These are phyloP conservation scores for Colletes latitarsis DNA, from an alignment of 1,140 invertebrate species.

Conservation along the genomic window DNA sequence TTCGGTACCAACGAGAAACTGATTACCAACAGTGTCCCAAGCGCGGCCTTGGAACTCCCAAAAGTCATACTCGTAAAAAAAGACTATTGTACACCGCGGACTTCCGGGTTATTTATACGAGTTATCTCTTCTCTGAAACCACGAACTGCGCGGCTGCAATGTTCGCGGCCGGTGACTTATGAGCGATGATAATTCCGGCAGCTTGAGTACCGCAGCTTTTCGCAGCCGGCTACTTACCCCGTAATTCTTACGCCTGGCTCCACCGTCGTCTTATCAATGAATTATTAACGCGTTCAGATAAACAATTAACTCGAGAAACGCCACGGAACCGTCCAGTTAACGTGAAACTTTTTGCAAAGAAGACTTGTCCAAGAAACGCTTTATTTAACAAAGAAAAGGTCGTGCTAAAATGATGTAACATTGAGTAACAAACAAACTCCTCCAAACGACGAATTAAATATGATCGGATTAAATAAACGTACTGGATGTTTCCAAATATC, in stretches of 20 bases:
- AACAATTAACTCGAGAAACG: slow-evolving; percentile 44
- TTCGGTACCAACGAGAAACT: slow-evolving; percentile 65
- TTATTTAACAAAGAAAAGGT: not conserved
- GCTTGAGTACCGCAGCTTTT: slow-evolving; percentile 56
- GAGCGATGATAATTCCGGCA: slow-evolving; percentile 66
- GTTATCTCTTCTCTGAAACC: slow-evolving; percentile 67
- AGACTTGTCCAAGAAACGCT: not conserved
- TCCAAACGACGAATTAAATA: too few relatives aligned
- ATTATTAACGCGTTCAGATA: slow-evolving; percentile 33
- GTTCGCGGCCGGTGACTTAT: slow-evolving; percentile 60
- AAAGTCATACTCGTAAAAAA: slow-evolving; percentile 67
- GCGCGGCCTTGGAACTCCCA: slow-evolving; percentile 66
- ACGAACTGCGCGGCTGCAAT: slow-evolving; percentile 53
- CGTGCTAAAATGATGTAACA: too few relatives aligned
- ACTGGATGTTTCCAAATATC: too few relatives aligned
- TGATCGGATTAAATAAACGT: too few relatives aligned
- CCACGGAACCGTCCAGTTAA: not conserved
- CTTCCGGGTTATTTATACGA: slow-evolving; percentile 69
- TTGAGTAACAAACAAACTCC: too few relatives aligned
- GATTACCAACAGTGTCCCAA: slow-evolving; percentile 65
- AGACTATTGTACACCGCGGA: slow-evolving; percentile 67
- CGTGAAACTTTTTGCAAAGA: not conserved
- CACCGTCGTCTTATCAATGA: slow-evolving; percentile 52
- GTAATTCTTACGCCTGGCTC: not conserved
- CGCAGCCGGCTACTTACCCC: slow-evolving; percentile 10